Base-by-base conservation (phyloP, 2,113 vertebrate genomes). In the Recurvirostra avosetta region DNA sequence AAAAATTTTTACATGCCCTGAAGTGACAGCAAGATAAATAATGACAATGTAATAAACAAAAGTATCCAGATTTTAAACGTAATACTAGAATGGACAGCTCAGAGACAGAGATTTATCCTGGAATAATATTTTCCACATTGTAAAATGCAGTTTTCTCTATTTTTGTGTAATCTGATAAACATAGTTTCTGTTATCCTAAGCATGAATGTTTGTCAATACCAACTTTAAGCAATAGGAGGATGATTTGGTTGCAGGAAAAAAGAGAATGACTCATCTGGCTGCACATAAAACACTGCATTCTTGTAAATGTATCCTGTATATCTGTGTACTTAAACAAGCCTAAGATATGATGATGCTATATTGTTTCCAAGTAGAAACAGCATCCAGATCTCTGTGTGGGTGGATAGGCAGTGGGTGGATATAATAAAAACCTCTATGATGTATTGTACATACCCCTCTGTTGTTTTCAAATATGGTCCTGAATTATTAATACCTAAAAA, bases 401-500 rank as follows among this genome's bases (percentile, higher is more conserved):
- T 95, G 73, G 72, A 79, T 84, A 91, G 45, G 83, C 52, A 55
- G 96, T 92, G 92, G 94, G 94, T 88, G 95, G 95, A 62, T 89
- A 84, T 89, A 93, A 96, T 84, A 95, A 96, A 96, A 97, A 85
- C 41, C 40, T 85, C 81, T 76, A 52, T 94, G 93, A 97, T 96
- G 92, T 73, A 85, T 62, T 68, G 80, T 95, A 92, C 77, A 62
- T 79, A 95, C 73, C 41, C 45, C 78, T 91, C 91, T 73, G 66
- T 84, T 96, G 88, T 87, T 97, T 97, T 94, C 87, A 96, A 97
- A 96, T 92, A 91, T 1, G 23, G 50, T 47, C 83, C 80, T 96
- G 92, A 97, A 96, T 97, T 94, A 96, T 97, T 97, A 97, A 96
- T 96, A 90, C 20, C 63, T 88, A 86, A 94, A 95, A 95, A 96